A percentile compares a stretch with the other conserved stretches of the same genome.
These are phyloP conservation scores for Hedya salicella DNA, from an alignment of 2,888 invertebrate genomes.

Conservation along the genomic window DNA sequence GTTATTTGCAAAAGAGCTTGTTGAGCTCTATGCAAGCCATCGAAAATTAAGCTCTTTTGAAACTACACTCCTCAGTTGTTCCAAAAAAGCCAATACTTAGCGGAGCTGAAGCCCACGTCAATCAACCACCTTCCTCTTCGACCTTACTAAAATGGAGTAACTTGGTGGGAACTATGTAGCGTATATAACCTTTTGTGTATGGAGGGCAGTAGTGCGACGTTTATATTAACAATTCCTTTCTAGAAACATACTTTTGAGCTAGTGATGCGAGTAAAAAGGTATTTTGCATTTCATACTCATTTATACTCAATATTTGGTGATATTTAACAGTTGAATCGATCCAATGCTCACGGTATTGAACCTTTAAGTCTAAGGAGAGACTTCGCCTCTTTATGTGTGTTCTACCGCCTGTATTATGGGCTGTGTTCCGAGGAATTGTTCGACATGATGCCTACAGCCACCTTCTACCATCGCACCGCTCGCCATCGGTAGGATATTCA, in stretches of 20 bases:
- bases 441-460: too few relatives aligned
- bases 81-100: conserved; percentile 7
- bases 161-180: neutral
- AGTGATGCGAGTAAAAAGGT: conserved; percentile 16
- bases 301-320: neutral
- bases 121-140: conserved; percentile 11
- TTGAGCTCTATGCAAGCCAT: too few relatives aligned
- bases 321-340: neutral
- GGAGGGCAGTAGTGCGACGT: neutral
- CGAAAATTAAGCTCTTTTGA: too few relatives aligned
- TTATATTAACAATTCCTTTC: conserved; percentile 42
- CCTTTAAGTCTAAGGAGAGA: too few relatives aligned
- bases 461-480: too few relatives aligned
- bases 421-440: too few relatives aligned
- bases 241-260: conserved; percentile 27
- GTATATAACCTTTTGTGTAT: neutral
- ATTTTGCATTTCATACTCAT: neutral
- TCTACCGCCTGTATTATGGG: too few relatives aligned
- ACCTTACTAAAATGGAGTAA: neutral
- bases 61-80: too few relatives aligned
- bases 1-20: too few relatives aligned
- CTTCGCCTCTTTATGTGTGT: too few relatives aligned
- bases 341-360: too few relatives aligned
- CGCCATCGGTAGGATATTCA: too few relatives aligned
- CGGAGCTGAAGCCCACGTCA: conserved; percentile 18